Conservation (phyloP, 2,113 vertebrate species). For the Rattus rattus region DNA sequence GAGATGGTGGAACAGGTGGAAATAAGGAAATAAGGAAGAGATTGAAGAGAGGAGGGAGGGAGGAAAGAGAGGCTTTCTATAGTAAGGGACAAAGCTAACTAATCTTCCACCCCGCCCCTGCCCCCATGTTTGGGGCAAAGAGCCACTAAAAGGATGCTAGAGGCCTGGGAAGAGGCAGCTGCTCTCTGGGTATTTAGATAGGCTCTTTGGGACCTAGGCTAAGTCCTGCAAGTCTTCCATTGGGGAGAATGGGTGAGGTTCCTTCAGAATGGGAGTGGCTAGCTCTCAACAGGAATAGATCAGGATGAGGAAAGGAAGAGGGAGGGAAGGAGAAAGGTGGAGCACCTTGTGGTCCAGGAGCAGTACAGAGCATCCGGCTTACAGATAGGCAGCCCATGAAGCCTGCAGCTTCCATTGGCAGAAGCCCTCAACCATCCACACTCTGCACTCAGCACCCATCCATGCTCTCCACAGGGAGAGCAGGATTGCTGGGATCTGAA, state of each 20-base stretch:
- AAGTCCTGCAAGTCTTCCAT: not conserved
- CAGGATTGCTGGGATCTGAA: not conserved
- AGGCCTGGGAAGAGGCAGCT: not conserved
- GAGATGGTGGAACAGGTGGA: no score
- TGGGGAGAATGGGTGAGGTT: not conserved
- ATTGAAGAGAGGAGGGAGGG: no score
- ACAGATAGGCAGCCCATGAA: not conserved
- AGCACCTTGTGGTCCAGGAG: not conserved
- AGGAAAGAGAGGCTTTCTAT: no score
- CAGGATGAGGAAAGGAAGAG: not conserved
- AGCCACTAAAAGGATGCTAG: not conserved
- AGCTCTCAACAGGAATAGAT: not conserved
- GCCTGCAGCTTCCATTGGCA: not conserved
- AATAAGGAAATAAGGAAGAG: no score
- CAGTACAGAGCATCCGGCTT: not conserved
- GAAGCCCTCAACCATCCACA: not conserved
- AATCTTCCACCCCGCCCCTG: not conserved
- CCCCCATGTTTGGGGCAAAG: not conserved
- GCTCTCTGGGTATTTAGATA: not conserved
- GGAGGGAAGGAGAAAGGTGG: not conserved
- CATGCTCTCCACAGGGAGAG: not conserved
- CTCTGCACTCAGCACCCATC: not conserved
- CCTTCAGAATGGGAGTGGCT: not conserved
- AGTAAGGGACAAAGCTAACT: no score
- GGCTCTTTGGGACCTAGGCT: not conserved